Conservation (phyloP, 2,888 invertebrate genomes). For the Andrena bicolor region DNA sequence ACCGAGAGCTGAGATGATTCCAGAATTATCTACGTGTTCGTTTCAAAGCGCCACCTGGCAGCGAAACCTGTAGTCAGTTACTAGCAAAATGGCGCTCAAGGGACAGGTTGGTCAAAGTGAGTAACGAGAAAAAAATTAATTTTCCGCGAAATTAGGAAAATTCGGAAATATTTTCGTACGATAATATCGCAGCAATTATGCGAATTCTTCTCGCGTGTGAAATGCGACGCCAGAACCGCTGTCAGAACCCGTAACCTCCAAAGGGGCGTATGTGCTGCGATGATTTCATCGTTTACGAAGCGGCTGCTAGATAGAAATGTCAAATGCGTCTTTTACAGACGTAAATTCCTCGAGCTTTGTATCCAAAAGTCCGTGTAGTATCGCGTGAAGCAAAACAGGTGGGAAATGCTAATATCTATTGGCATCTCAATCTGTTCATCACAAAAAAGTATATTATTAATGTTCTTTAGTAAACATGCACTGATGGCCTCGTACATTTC, state of each 20-base stretch:
- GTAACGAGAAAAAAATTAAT: conserved; percentile 84
- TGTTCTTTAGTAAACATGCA: conserved; percentile 19
- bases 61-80: conserved; percentile 67
- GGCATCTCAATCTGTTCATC: conserved; percentile 7
- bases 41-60: conserved; percentile 71
- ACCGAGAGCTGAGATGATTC: conserved; percentile 43
- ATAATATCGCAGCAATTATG: background rate
- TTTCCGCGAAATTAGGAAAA: conserved; percentile 36
- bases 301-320: conserved; percentile 74
- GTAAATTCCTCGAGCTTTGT: background rate
- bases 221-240: conserved; percentile 2
- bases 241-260: conserved; percentile 49
- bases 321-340: conserved; percentile 56
- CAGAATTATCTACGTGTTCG: conserved; percentile 41
- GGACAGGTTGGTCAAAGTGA: conserved; percentile 95
- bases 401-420: background rate
- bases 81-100: conserved; percentile 93
- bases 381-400: background rate
- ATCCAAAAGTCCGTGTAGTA: background rate
- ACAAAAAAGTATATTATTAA: conserved; percentile 17
- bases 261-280: conserved; percentile 68
- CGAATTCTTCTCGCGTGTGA: conserved; percentile 15
- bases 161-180: conserved; percentile 3
- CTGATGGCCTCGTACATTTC: background rate
- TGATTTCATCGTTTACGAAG: conserved; percentile 78